These are phyloP conservation scores for Drosophila fuyamai DNA, from an alignment of 1,140 invertebrate species.

Conservation along the genomic window DNA sequence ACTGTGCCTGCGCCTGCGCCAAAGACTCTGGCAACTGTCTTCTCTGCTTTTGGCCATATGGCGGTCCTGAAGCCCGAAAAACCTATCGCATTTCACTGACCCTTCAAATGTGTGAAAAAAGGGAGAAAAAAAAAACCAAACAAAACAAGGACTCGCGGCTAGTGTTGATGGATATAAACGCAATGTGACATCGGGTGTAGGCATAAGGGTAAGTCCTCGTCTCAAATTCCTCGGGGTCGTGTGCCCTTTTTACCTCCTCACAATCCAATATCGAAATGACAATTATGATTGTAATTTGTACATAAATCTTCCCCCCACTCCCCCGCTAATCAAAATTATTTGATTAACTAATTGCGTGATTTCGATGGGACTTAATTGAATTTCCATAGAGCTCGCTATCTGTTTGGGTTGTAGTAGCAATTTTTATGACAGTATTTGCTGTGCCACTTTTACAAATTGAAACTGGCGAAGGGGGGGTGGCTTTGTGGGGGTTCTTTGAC, in stretches of 20 bases:
- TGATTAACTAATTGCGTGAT: conserved; percentile 84
- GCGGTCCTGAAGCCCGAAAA: conserved; percentile 39
- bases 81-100: conserved; percentile 75
- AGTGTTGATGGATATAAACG: conserved; percentile 79
- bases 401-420: conserved; percentile 26
- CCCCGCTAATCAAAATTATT: conserved; percentile 74
- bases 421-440: conserved; percentile 58
- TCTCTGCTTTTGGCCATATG: conserved; percentile 51
- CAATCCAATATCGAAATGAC: conserved; percentile 61
- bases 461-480: conserved; percentile 12
- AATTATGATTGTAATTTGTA: conserved; percentile 77
- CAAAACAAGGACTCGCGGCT: conserved; percentile 15
- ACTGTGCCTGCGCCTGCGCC: conserved; percentile 48
- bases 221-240: conserved; percentile 55
- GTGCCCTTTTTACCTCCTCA: conserved; percentile 38
- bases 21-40: conserved; percentile 64
- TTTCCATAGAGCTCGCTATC: conserved; percentile 61
- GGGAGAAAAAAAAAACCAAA: background rate
- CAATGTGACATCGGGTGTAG: conserved; percentile 74
- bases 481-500: conserved; percentile 6
- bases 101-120: conserved; percentile 73
- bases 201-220: conserved; percentile 33
- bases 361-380: conserved; percentile 81
- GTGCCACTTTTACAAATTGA: conserved; percentile 79
- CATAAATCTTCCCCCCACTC: conserved; percentile 61